A percentile compares a stretch with the other conserved stretches of the same genome.
Evolutionary conservation across 64 coral and sea anemone species (phyloP).

Genomic region (Anthopleura sola): DNA sequence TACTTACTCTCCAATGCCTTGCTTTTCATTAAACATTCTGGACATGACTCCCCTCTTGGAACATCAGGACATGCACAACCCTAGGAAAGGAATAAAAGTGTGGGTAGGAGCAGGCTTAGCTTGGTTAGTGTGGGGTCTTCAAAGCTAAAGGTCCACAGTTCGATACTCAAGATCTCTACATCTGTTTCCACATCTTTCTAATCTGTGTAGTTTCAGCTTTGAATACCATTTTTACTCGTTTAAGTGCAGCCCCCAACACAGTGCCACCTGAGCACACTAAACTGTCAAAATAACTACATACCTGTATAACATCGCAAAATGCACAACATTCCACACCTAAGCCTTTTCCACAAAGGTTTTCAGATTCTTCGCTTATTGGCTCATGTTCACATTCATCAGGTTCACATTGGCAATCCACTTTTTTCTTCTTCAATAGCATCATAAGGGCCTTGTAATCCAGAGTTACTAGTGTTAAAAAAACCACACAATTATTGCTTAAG

Average conservation of each 20-base stretch:
- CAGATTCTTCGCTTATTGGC: neutral
- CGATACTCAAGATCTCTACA: too few relatives aligned
- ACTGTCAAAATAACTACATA: neutral
- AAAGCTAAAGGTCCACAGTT: too few relatives aligned
- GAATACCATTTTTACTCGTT: too few relatives aligned
- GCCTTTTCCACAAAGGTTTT: neutral
- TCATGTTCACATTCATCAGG: neutral
- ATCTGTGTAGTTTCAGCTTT: too few relatives aligned
- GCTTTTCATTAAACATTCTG: neutral
- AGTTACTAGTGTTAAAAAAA: neutral
- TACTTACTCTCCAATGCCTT: neutral
- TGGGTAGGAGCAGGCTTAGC: too few relatives aligned
- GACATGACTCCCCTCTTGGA: neutral
- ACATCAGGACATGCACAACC: neutral
- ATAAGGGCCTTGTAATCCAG: conserved; percentile 1
- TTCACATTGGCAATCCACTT: neutral
- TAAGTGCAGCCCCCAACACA: neutral
- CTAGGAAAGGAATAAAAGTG: neutral
- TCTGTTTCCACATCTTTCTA: too few relatives aligned
- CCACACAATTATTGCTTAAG: too few relatives aligned
- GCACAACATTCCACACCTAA: conserved; percentile 2
- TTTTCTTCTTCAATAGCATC: neutral
- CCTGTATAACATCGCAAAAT: neutral
- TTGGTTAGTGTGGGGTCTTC: too few relatives aligned
- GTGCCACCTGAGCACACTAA: neutral